These are phyloP conservation scores for Orchestia grillus DNA, from an alignment of 1,140 invertebrate genomes.

Conservation along the genomic window DNA sequence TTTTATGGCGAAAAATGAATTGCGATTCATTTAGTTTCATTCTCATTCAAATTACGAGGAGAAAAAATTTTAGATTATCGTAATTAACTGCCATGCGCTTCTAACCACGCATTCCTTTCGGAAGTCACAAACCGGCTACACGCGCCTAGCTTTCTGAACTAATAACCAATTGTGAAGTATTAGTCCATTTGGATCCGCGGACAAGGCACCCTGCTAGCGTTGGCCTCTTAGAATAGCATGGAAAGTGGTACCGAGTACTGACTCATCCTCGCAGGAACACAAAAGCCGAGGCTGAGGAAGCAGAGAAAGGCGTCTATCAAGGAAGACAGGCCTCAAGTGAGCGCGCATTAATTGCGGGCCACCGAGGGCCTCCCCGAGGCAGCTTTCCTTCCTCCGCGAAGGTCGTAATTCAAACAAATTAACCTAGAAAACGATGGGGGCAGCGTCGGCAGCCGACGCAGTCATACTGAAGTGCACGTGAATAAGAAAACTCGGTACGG, in stretches of 20 bases:
- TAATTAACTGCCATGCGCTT: neutral
- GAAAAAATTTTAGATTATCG: neutral
- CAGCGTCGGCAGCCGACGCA: neutral
- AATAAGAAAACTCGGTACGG: neutral
- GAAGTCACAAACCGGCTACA: neutral
- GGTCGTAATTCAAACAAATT: slow-evolving; percentile 32
- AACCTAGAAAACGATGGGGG: neutral
- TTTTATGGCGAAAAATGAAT: neutral
- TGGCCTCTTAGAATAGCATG: neutral
- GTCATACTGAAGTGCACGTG: neutral
- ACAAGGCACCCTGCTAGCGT: neutral
- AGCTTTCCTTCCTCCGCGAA: slow-evolving; percentile 23
- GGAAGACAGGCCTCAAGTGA: neutral
- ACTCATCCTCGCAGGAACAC: neutral
- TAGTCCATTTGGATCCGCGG: neutral
- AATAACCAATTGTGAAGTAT: neutral
- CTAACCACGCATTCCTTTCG: neutral
- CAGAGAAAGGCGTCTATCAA: slow-evolving; percentile 9
- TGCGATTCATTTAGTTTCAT: neutral
- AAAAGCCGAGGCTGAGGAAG: neutral
- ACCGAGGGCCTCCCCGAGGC: neutral
- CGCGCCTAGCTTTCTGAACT: neutral
- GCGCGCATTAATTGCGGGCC: neutral
- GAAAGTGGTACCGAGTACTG: neutral
- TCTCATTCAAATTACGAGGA: neutral